Evolutionary conservation across 2,113 vertebrate genomes (phyloP).

Genomic region (Tragelaphus scriptus): DNA sequence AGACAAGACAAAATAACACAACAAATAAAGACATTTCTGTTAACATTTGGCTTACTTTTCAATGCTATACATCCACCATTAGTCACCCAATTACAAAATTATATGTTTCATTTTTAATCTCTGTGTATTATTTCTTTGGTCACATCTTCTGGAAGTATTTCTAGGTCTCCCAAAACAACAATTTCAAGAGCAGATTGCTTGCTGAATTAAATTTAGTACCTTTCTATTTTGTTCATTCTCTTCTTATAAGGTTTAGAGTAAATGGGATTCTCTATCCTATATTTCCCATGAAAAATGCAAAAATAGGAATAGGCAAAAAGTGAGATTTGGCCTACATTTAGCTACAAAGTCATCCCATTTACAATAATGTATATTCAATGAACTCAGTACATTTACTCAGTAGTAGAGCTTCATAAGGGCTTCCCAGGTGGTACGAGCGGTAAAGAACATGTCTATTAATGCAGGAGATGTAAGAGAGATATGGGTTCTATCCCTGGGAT

Average conservation of each 20-base stretch:
- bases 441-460: background rate
- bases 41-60: background rate
- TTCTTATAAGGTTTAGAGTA: background rate
- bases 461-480: background rate
- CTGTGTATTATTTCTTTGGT: background rate
- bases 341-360: background rate
- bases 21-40: background rate
- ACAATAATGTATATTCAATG: background rate
- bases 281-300: background rate
- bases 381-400: background rate
- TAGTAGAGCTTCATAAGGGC: background rate
- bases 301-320: background rate
- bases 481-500: background rate
- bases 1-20: background rate
- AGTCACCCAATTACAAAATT: background rate
- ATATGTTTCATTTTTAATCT: background rate
- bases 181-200: background rate
- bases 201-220: background rate
- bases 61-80: background rate
- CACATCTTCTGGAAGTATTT: background rate
- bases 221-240: background rate
- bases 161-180: background rate
- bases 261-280: background rate
- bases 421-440: background rate
- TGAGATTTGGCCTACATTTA: background rate